Evolutionary conservation across 1,140 invertebrate genomes (phyloP).

Genomic region (Tenebrio molitor): DNA sequence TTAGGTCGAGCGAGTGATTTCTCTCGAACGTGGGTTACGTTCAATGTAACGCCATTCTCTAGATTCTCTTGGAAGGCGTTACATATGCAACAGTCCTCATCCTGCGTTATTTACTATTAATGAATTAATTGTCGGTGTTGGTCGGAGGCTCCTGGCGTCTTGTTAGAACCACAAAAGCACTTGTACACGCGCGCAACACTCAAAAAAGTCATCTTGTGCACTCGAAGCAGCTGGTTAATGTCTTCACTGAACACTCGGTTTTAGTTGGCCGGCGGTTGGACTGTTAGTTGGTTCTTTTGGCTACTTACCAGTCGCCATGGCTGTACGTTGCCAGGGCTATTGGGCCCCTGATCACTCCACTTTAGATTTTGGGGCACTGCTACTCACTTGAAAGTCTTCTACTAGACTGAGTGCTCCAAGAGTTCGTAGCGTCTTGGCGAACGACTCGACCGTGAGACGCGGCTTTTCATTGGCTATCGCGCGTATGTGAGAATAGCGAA

Average conservation of each 20-base stretch:
- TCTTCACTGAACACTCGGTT: constrained; percentile 37
- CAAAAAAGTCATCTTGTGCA: not conserved
- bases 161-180: constrained; percentile 15
- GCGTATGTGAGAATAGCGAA: constrained; percentile 49
- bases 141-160: not conserved
- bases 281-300: not conserved
- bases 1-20: constrained; percentile 11
- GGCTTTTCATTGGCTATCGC: constrained; percentile 50
- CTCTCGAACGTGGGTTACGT: not conserved
- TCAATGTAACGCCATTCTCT: constrained; percentile 41
- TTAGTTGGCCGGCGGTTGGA: constrained; percentile 30
- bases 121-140: too few relatives aligned
- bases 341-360: constrained; percentile 57
- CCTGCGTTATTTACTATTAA: not conserved
- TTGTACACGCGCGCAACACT: not conserved
- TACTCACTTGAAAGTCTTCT: constrained; percentile 59
- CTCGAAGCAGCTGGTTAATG: constrained; percentile 22
- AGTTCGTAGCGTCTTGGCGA: constrained; percentile 54
- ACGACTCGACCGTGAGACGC: constrained; percentile 53
- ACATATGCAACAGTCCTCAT: not conserved
- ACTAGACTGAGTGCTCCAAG: constrained; percentile 58
- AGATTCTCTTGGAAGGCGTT: constrained; percentile 17
- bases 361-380: constrained; percentile 55
- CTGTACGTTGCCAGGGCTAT: constrained; percentile 57
- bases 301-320: constrained; percentile 61